Evolutionary conservation across 2,113 vertebrate species (phyloP).

Genomic region (Pholis gunnellus): DNA sequence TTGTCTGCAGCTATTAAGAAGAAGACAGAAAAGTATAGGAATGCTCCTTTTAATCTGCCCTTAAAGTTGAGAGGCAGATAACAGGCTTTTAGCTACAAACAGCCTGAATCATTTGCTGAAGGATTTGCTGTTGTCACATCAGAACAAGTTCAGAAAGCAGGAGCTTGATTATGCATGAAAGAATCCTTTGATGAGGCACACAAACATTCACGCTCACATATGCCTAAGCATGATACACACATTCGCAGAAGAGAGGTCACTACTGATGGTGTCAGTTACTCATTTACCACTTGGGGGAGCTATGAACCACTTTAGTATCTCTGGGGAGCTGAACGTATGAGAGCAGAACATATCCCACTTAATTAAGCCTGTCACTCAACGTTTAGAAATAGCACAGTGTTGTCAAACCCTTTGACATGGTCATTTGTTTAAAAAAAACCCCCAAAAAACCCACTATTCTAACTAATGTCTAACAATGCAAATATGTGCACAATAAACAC

Average conservation of each 20-base stretch:
- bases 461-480: background rate
- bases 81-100: slow-evolving; percentile 73
- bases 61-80: slow-evolving; percentile 77
- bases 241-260: slow-evolving; percentile 27
- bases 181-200: slow-evolving; percentile 57
- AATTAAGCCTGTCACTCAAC: background rate
- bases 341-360: background rate
- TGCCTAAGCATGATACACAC: slow-evolving; percentile 13
- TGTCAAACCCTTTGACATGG: background rate
- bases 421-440: background rate
- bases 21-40: slow-evolving; percentile 61
- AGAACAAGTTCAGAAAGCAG: slow-evolving; percentile 60
- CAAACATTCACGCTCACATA: slow-evolving; percentile 36
- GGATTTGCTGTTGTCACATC: slow-evolving; percentile 72
- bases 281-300: slow-evolving; percentile 72
- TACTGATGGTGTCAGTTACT: slow-evolving; percentile 27
- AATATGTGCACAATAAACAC: background rate
- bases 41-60: slow-evolving; percentile 73
- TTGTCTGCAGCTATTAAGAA: slow-evolving; percentile 68
- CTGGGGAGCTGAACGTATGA: slow-evolving; percentile 8
- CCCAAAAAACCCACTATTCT: background rate
- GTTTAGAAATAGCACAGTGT: background rate
- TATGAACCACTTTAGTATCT: slow-evolving; percentile 48
- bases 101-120: slow-evolving; percentile 64
- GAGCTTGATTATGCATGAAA: slow-evolving; percentile 63